phyloP scores from a whole-genome alignment of 2,113 vertebrate genomes.

The Australoheros scitulus region DNA sequence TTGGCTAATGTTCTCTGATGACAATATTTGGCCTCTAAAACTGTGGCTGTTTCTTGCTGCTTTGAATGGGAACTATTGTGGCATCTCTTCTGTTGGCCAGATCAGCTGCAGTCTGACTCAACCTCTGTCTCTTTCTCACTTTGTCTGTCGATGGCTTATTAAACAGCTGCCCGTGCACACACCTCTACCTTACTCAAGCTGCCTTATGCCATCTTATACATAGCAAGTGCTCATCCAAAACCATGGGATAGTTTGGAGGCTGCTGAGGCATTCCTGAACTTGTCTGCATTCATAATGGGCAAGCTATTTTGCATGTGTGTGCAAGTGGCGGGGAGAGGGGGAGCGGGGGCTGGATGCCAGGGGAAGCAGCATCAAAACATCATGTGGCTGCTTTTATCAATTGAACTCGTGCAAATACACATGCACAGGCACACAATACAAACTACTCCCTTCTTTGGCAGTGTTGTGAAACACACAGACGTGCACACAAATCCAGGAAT shows the following conservation, averaged over 20 bases:
- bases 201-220: neutral
- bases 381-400: conserved; percentile 68
- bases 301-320: conserved; percentile 7
- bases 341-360: conserved; percentile 47
- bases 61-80: conserved; percentile 78
- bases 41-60: conserved; percentile 56
- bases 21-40: conserved; percentile 73
- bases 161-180: neutral
- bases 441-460: conserved; percentile 18
- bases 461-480: conserved; percentile 13
- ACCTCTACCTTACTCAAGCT: neutral
- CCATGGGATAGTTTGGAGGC: conserved; percentile 4
- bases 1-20: conserved; percentile 68
- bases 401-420: conserved; percentile 48
- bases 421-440: conserved; percentile 20
- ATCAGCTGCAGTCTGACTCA: conserved; percentile 74
- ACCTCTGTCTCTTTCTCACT: conserved; percentile 36
- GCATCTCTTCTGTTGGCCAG: conserved; percentile 46
- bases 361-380: conserved; percentile 68
- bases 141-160: neutral
- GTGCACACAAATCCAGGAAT: conserved; percentile 28
- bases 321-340: neutral
- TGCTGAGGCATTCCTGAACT: conserved; percentile 20
- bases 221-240: conserved; percentile 2
- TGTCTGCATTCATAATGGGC: conserved; percentile 31